These are phyloP conservation scores for Lepidothrix coronata DNA, from an alignment of 2,113 vertebrate genomes.

Conservation along the genomic window DNA sequence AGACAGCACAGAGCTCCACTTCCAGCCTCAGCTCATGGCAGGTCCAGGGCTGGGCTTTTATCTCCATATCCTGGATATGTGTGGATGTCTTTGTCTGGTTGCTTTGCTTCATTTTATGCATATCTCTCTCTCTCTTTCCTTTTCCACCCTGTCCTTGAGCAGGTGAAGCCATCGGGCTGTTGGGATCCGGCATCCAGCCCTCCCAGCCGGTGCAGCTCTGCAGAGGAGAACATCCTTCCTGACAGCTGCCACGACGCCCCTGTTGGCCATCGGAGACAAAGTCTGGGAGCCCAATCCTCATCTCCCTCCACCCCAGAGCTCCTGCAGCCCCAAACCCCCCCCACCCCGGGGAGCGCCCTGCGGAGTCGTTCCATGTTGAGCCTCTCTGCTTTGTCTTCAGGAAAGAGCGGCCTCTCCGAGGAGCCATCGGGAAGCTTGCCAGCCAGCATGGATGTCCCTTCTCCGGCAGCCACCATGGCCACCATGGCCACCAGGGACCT, in stretches of 20 bases:
- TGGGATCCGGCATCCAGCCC: not conserved
- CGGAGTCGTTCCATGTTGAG: slow-evolving; percentile 3
- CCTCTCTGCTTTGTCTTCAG: slow-evolving; percentile 27
- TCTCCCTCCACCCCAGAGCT: not conserved
- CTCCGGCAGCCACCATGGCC: not conserved
- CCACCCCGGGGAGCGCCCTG: not conserved
- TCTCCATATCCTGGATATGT: not conserved
- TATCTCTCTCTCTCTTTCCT: not conserved
- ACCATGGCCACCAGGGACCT: not conserved
- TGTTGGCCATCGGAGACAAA: not conserved
- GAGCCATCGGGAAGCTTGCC: not conserved
- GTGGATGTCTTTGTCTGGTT: not conserved
- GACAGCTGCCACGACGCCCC: not conserved
- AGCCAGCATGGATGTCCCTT: not conserved
- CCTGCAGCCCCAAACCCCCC: not conserved
- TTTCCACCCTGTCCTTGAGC: rapidly evolving
- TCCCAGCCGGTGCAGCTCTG: not conserved
- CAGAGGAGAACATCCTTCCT: not conserved
- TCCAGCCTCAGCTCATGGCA: not conserved
- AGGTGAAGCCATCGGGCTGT: not conserved
- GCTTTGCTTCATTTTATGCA: not conserved
- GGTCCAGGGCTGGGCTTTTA: not conserved
- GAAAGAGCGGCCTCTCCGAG: slow-evolving; percentile 16
- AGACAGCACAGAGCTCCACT: not conserved
- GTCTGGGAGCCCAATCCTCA: not conserved